Conservation (phyloP, 2,797 vertebrate species). For the Lagorchestes hirsutus region DNA sequence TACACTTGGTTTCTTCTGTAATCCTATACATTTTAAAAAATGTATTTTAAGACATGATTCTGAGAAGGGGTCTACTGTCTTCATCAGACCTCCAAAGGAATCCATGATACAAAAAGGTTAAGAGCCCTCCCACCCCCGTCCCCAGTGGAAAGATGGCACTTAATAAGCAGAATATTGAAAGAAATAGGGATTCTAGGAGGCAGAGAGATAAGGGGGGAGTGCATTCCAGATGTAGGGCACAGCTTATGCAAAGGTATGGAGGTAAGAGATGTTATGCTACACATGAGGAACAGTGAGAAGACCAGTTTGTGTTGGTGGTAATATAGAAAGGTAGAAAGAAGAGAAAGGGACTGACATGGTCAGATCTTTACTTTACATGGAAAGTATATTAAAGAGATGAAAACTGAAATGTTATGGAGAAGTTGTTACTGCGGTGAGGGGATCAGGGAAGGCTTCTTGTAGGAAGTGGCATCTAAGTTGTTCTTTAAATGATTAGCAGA, state of each 20-base stretch:
- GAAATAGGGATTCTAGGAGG: neutral
- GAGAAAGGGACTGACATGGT: neutral
- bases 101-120: neutral
- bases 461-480: neutral
- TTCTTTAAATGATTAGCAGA: neutral
- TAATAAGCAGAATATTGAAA: neutral
- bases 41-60: neutral
- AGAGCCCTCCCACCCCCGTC: neutral
- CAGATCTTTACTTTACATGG: neutral
- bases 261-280: neutral
- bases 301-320: neutral
- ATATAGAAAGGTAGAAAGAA: neutral
- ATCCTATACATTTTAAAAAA: neutral
- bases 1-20: neutral
- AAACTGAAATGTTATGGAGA: neutral
- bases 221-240: neutral
- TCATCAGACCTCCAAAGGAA: neutral
- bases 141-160: neutral
- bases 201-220: neutral
- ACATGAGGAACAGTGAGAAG: neutral
- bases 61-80: neutral
- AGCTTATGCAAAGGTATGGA: neutral
- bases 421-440: neutral
- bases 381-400: neutral
- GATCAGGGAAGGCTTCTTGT: neutral